Evolutionary conservation across 1,140 invertebrate species (phyloP), one percentile per base, ranked within the genome.

Genomic region (Lutraria rhynchaena): DNA sequence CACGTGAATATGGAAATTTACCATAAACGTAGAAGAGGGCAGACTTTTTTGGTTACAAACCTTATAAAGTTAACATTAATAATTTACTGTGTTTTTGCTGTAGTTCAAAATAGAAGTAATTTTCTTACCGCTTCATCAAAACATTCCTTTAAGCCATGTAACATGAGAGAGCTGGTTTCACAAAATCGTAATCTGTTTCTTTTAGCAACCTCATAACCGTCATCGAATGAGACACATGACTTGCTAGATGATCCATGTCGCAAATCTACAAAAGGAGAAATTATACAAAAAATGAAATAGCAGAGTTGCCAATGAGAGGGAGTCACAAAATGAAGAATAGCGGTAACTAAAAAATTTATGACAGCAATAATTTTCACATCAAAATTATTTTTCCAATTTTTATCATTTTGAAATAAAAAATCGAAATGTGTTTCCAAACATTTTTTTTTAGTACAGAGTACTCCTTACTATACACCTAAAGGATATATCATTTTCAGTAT

Each of bases 241-340:
- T 98, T 94, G 92, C 98, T 98, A 92, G 31, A 98, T 89, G 98
- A 97, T 92, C 97, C 97, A 37, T 98, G 93, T 93, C 98, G 97
- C 88, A 99, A 97, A 87, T 99, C 96, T 76, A 98, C 7, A 78
- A 73, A 37, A 15, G 58, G 11, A 69, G 15, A 46, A 22, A 53
- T 55, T n/a, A n/a, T n/a, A n/a, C n/a, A n/a, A n/a, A n/a, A n/a
- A n/a, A n/a, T n/a, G n/a, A n/a, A n/a, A n/a, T n/a, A n/a, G n/a
- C n/a, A n/a, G n/a, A n/a, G n/a, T n/a, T n/a, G n/a, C n/a, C n/a
- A n/a, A n/a, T n/a, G n/a, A n/a, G n/a, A n/a, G n/a, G n/a, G n/a
- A n/a, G n/a, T n/a, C n/a, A n/a, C 13, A 71, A 71, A 24, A 22
- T 49, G 19, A 49, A 11, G 9, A 9, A 49, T 11, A 11, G 44